These are phyloP conservation scores for Stenchaetothrips biformis DNA, from an alignment of 2,888 invertebrate genomes.

Conservation along the genomic window DNA sequence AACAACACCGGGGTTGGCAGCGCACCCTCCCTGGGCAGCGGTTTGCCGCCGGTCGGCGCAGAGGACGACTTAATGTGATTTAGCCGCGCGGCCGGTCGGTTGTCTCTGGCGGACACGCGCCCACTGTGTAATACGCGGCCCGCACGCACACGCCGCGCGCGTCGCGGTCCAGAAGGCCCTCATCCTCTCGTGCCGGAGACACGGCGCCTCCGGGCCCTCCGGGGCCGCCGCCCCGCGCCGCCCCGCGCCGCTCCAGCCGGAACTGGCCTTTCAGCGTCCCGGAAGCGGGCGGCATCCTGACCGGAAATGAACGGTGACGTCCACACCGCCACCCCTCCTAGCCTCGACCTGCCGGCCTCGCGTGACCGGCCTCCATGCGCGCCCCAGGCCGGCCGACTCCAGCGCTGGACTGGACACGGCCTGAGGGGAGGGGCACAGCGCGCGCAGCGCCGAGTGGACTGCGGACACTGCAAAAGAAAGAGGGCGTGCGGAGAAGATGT, in stretches of 20 bases:
- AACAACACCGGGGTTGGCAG: no score
- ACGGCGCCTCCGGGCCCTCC: neutral
- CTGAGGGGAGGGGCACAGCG: neutral
- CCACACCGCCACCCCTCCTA: neutral
- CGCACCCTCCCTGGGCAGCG: no score
- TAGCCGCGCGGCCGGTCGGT: no score
- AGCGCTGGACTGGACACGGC: neutral
- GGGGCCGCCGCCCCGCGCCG: neutral
- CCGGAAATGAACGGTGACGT: slow-evolving; percentile 32
- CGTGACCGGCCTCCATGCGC: neutral
- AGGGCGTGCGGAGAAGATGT: no score
- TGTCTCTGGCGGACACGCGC: no score
- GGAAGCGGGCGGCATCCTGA: slow-evolving; percentile 1
- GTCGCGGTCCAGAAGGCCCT: neutral
- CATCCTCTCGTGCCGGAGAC: neutral
- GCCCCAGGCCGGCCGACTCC: no score
- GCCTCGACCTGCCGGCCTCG: neutral
- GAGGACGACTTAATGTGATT: no score
- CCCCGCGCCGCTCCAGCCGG: neutral
- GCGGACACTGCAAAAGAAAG: no score
- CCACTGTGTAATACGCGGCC: neutral
- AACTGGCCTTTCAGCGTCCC: slow-evolving; percentile 2
- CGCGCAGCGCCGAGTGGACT: neutral
- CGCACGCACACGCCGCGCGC: neutral
- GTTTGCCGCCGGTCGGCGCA: no score